These are phyloP conservation scores for Nematolebias whitei DNA, from an alignment of 2,113 vertebrate species.

Conservation along the genomic window DNA sequence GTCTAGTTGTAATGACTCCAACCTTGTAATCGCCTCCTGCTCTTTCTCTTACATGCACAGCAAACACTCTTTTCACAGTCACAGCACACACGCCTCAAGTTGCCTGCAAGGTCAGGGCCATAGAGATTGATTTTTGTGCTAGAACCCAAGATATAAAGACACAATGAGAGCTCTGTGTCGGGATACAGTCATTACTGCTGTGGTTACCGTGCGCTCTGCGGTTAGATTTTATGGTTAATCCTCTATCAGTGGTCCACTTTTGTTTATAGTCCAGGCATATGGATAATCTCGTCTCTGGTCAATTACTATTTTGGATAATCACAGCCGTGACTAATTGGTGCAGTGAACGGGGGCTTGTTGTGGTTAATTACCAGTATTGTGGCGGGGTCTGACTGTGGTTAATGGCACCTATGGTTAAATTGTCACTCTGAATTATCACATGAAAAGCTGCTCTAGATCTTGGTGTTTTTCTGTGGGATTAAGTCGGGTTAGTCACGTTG, in stretches of 20 bases:
- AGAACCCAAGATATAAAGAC: constrained; percentile 40
- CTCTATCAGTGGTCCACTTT: constrained; percentile 42
- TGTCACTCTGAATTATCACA: constrained; percentile 61
- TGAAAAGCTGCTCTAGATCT: constrained; percentile 10
- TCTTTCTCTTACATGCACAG: neutral
- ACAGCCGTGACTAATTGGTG: constrained; percentile 75
- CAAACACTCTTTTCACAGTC: constrained; percentile 39
- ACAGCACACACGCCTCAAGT: constrained; percentile 37
- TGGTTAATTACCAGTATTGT: constrained; percentile 73
- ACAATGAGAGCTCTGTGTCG: constrained; percentile 38
- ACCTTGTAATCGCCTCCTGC: constrained; percentile 52
- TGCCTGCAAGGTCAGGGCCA: constrained; percentile 58
- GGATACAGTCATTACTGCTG: constrained; percentile 41
- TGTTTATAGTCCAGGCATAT: constrained; percentile 55
- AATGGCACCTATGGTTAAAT: constrained; percentile 74
- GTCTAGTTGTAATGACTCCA: constrained; percentile 82
- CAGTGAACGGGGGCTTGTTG: constrained; percentile 62
- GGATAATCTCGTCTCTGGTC: constrained; percentile 66
- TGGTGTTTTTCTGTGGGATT: constrained; percentile 25
- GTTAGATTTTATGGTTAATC: constrained; percentile 65
- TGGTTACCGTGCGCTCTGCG: constrained; percentile 47
- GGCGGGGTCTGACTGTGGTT: constrained; percentile 52
- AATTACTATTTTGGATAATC: constrained; percentile 77
- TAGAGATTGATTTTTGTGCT: constrained; percentile 55
- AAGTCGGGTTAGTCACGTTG: constrained; percentile 7